Evolutionary conservation across 2,888 invertebrate species (phyloP).

Genomic region (Monochamus alternatus): DNA sequence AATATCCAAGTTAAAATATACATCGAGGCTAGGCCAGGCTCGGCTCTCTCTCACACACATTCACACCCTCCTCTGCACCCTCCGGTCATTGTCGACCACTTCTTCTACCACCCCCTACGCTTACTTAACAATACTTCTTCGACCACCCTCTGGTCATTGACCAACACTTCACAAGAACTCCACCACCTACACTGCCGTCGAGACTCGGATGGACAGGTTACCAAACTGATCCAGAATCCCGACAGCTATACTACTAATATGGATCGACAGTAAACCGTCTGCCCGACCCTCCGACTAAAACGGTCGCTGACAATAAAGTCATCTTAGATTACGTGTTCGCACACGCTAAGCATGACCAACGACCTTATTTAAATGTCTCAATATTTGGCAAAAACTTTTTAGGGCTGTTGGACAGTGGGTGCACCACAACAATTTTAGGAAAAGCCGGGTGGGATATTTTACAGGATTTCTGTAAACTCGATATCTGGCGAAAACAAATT

Average conservation of each 20-base stretch:
- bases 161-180: too few species aligned
- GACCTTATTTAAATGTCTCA: constrained; percentile 38
- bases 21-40: too few species aligned
- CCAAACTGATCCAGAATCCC: too few species aligned
- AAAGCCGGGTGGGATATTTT: constrained; percentile 29
- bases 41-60: too few species aligned
- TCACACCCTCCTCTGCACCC: too few species aligned
- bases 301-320: background rate
- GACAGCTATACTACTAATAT: too few species aligned
- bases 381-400: constrained; percentile 38
- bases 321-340: constrained; percentile 13
- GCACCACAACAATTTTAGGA: constrained; percentile 40
- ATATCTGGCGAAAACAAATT: background rate
- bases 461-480: background rate
- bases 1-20: too few species aligned
- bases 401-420: constrained; percentile 43
- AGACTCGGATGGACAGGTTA: too few species aligned
- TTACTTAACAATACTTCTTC: too few species aligned
- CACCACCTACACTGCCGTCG: background rate
- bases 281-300: background rate
- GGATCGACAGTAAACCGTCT: constrained; percentile 17
- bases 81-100: too few species aligned
- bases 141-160: too few species aligned
- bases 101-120: too few species aligned
- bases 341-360: constrained; percentile 36